A percentile compares a stretch with the other conserved stretches of the same genome.
Evolutionary conservation across 2,797 vertebrate genomes (phyloP).

Genomic region (Cyprinella venusta): DNA sequence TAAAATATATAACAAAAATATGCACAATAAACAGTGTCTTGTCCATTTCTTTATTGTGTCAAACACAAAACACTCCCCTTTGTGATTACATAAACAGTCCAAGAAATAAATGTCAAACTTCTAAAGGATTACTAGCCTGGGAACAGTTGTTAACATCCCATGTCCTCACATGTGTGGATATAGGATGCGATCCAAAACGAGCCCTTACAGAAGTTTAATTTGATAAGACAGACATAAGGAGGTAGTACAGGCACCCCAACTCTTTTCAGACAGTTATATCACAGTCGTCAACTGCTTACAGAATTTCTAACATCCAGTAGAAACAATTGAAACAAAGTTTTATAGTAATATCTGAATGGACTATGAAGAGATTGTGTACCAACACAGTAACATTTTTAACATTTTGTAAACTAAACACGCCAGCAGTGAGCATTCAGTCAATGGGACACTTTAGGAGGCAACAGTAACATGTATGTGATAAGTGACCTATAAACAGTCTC

Average conservation of each 20-base stretch:
- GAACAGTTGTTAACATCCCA: neutral
- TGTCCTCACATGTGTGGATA: neutral
- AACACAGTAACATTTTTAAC: constrained; percentile 10
- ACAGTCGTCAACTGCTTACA: neutral
- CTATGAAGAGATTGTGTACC: neutral
- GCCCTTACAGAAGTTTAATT: constrained; percentile 3
- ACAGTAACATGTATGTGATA: constrained; percentile 7
- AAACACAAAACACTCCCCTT: neutral
- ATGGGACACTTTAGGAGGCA: neutral
- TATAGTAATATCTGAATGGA: neutral
- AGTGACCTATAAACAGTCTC: constrained; percentile 20
- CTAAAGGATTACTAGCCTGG: neutral
- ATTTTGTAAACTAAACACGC: constrained; percentile 20
- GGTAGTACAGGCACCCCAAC: constrained; percentile 8
- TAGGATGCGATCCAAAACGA: neutral
- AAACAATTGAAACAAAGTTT: constrained; percentile 6
- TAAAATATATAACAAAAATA: neutral
- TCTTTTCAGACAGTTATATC: neutral
- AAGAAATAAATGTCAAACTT: neutral
- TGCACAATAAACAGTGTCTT: constrained; percentile 1
- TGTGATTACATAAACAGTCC: neutral
- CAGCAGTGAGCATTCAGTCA: neutral
- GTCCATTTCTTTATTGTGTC: constrained; percentile 28
- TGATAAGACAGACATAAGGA: constrained; percentile 6
- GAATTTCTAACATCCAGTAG: neutral